phyloP scores from a whole-genome alignment of 1,140 invertebrate genomes.

The Samia ricini region DNA sequence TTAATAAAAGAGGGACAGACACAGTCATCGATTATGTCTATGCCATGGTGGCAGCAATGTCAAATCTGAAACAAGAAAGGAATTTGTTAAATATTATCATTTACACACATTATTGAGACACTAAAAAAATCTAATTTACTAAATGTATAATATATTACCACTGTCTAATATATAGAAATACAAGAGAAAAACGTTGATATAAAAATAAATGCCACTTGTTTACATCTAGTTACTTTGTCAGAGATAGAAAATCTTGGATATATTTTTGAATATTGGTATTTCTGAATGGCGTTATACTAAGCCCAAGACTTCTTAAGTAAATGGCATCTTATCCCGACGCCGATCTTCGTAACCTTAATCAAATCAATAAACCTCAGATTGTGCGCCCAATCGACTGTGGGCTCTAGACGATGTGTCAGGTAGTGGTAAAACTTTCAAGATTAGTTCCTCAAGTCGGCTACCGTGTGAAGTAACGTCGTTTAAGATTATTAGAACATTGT shows the following conservation, averaged over 20 bases:
- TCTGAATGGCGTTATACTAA: not conserved
- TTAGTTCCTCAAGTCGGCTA: conserved; percentile 18
- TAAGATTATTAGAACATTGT: conserved; percentile 28
- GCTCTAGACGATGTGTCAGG: conserved; percentile 30
- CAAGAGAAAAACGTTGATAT: not conserved
- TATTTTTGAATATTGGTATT: not conserved
- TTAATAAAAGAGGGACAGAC: conserved; percentile 32
- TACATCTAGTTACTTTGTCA: not conserved
- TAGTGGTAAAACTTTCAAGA: conserved; percentile 29
- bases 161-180: not conserved
- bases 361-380: conserved; percentile 43
- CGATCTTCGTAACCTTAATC: not conserved
- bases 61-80: conserved; percentile 68
- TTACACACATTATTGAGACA: not conserved
- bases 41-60: conserved; percentile 39
- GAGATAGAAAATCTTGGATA: not conserved
- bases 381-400: conserved; percentile 26
- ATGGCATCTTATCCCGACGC: not conserved
- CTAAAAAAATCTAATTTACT: not conserved
- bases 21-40: conserved; percentile 34
- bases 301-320: not conserved
- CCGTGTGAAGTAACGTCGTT: conserved; percentile 16
- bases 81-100: conserved; percentile 1
- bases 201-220: not conserved
- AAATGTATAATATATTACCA: not conserved